Evolutionary conservation across 2,113 vertebrate species (phyloP).

Genomic region (Oceanodroma tethys): DNA sequence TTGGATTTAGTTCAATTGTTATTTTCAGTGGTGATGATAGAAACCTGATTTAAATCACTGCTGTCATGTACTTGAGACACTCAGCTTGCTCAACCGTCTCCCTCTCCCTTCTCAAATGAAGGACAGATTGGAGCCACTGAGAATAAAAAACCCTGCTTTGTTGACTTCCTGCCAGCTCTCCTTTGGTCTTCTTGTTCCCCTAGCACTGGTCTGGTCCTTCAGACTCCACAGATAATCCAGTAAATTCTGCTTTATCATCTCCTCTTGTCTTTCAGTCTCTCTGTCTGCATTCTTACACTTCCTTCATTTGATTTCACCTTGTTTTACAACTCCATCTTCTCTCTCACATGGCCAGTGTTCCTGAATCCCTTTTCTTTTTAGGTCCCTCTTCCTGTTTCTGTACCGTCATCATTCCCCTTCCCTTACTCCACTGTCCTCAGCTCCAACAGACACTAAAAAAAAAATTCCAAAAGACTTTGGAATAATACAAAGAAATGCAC

Average conservation of each 20-base stretch:
- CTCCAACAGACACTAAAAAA: neutral
- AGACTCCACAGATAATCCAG: neutral
- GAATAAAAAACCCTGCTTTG: neutral
- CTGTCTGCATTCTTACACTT: neutral
- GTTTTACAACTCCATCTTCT: neutral
- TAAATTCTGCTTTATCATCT: neutral
- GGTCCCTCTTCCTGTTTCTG: neutral
- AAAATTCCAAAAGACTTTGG: neutral
- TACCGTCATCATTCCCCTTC: neutral
- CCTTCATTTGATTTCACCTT: neutral
- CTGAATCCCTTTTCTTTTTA: neutral
- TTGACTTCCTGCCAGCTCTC: neutral
- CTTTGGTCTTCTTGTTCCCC: neutral
- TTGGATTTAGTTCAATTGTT: conserved; percentile 63
- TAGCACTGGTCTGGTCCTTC: neutral
- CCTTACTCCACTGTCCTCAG: neutral
- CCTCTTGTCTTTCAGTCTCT: neutral
- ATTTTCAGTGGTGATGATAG: conserved; percentile 39
- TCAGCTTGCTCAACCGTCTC: neutral
- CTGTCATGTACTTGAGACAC: neutral
- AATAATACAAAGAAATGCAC: neutral
- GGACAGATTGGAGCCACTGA: neutral
- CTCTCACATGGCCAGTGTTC: neutral
- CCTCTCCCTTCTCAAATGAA: neutral
- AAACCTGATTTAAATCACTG: conserved; percentile 52